Base-by-base conservation (phyloP, 2,888 invertebrate species). In the Sipha maydis region DNA sequence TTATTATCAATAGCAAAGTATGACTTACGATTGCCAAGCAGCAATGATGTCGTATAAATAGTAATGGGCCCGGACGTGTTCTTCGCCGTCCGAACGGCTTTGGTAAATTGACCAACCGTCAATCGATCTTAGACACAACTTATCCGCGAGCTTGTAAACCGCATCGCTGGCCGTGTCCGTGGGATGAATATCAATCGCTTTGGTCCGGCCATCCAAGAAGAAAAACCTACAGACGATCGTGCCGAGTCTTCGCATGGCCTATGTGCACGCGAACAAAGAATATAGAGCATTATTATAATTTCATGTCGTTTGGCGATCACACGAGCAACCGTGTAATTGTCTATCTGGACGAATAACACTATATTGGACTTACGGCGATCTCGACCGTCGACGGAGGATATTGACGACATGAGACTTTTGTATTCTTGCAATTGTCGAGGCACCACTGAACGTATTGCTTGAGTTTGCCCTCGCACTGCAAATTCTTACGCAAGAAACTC, bases 31-130 rank as follows among this genome's bases (percentile, higher is more conserved):
- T 93, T 98, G 98, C 98, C 98, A 98, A 25, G 96, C 96, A 0
- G 98, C 97, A 90, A 98, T 97, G 76, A 98, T 96, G 92, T 98
- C 98, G 91, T 98, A 97, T 0, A 98, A 93, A 92, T 97, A 98
- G 92, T 98, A 97, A 92, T 97, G 96, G 2, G 96, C 96, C 82
- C 97, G 94, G 38, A 98, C 97, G 91, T 98, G 97, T 91, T 98
- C 96, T 92, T 98, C 98, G 2, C 95, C 95, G 90, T 96, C 96
- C 0, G 95, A 95, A 9, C 97, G 93, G 91, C 96, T 96, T 92
- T 98, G 96, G 92, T 97, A 98, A 90, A 98, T 96, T 0, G 98
- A 97, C 98, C 98, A 98, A 85, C 98, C 98, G 90, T 98, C 97
- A 31, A 97, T 93, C 86, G 95, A 95, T 78, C 95, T 93, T 38